Evolutionary conservation across 2,797 vertebrate species (phyloP).

Genomic region (Pteropus rufus): DNA sequence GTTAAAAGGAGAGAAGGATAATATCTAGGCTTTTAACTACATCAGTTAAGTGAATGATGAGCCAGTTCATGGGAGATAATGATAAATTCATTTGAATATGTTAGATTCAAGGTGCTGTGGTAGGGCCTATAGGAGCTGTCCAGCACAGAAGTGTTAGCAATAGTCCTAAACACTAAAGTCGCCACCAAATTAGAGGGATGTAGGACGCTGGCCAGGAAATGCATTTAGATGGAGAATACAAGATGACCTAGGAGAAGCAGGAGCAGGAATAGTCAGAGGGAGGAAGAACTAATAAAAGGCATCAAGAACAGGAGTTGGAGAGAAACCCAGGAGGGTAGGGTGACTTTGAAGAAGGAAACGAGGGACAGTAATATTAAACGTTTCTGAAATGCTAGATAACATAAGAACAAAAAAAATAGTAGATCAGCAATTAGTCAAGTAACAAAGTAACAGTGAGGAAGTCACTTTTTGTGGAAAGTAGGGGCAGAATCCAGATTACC

Average conservation of each 20-base stretch:
- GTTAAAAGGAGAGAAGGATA: background rate
- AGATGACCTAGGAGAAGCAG: background rate
- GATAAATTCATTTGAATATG: background rate
- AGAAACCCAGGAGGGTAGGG: background rate
- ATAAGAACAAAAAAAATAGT: background rate
- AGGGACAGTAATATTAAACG: background rate
- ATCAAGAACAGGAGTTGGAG: background rate
- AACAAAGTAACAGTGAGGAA: background rate
- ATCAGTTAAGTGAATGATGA: background rate
- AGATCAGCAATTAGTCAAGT: background rate
- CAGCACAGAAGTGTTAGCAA: background rate
- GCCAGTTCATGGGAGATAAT: background rate
- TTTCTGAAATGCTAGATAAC: background rate
- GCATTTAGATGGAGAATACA: background rate
- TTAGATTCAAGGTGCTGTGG: background rate
- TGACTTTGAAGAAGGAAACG: background rate
- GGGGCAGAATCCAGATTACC: background rate
- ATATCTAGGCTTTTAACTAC: background rate
- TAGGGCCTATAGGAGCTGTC: background rate
- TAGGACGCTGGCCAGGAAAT: background rate
- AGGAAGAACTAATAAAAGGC: background rate
- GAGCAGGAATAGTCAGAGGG: background rate
- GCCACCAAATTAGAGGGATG: background rate
- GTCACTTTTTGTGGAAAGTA: background rate
- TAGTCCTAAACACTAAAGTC: background rate